These are phyloP conservation scores for Zelostemma sp. DNA, from an alignment of 1,140 invertebrate genomes.

Conservation along the genomic window DNA sequence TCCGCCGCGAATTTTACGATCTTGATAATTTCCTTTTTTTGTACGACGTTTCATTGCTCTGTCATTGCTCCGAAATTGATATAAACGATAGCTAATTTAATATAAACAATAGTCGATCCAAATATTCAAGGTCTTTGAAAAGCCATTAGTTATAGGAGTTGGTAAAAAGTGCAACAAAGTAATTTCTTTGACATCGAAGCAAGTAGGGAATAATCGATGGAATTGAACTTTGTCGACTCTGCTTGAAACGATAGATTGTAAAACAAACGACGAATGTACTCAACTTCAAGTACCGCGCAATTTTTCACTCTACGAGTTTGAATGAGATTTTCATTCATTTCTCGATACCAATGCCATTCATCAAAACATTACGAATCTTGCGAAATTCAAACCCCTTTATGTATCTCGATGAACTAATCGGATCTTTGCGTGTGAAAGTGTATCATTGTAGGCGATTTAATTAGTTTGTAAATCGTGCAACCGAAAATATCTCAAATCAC, in stretches of 20 bases:
- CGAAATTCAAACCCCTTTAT: neutral
- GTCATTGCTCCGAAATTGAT: conserved; percentile 4
- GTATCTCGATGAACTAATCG: neutral
- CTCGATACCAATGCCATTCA: no score
- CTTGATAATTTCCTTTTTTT: no score
- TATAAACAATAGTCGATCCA: conserved; percentile 9
- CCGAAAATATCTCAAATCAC: conserved; percentile 16
- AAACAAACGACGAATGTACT: conserved; percentile 1
- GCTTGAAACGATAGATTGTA: neutral
- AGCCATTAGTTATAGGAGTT: conserved; percentile 5
- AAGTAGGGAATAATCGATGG: neutral
- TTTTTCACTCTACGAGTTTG: neutral
- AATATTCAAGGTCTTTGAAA: neutral
- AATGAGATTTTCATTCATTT: no score
- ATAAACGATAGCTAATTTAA: conserved; percentile 12
- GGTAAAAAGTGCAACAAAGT: neutral
- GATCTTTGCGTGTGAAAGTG: conserved; percentile 7
- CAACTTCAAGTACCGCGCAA: neutral
- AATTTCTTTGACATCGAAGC: conserved; percentile 3
- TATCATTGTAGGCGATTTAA: neutral
- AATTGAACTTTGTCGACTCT: neutral
- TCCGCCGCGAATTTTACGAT: no score
- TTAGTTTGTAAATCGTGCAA: conserved; percentile 10
- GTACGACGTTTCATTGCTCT: no score
- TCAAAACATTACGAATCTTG: neutral